Evolutionary conservation across 2,888 invertebrate genomes (phyloP), one percentile per base, ranked within the genome.

Genomic region (Drosophila algonquin): DNA sequence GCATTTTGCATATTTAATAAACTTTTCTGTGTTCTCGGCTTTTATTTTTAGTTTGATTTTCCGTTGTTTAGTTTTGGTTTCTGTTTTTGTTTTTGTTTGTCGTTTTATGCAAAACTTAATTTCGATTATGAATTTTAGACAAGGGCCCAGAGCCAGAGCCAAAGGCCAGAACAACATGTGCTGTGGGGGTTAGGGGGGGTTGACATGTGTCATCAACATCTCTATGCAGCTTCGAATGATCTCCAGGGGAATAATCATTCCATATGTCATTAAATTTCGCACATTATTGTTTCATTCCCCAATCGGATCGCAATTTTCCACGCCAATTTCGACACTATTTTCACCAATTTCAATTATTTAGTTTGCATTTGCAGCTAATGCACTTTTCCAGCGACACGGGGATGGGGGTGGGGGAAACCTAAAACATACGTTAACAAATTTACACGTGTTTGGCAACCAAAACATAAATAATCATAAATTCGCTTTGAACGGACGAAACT

Each of bases 391-490:
- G 18, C 18, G 18, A 18, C 18, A 18, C 18, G 18, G 18, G 2
- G 18, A n/a, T n/a, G 18, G 18, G 18, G 18, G 18, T 18, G 18
- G 18, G 18, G 21, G 45, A 54, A 62, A 47, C 35, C 44, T 21
- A 61, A 77, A 79, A 73, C 79, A 79, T 75, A 75, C 70, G 75
- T 77, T 40, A n/a, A 77, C 73, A 75, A 60, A 70, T 65, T 63
- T 63, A 70, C 67, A 59, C 61, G 69, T 69, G 73, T 75, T 65
- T 45, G 35, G 30, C 64, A 40, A 60, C 46, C 46, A 72, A 54
- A 54, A 57, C 32, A 68, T 67, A 67, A 68, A 68, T 58, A 57
- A 24, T 40, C 14, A 24, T 7, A 50, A 51, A 44, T 44, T 40
- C 77, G 30, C 7, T 30, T 30, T 30, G 8, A 7, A 72, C 24